Conservation (phyloP, 2,888 invertebrate genomes). For the Lepidocyrtinus sp. region DNA sequence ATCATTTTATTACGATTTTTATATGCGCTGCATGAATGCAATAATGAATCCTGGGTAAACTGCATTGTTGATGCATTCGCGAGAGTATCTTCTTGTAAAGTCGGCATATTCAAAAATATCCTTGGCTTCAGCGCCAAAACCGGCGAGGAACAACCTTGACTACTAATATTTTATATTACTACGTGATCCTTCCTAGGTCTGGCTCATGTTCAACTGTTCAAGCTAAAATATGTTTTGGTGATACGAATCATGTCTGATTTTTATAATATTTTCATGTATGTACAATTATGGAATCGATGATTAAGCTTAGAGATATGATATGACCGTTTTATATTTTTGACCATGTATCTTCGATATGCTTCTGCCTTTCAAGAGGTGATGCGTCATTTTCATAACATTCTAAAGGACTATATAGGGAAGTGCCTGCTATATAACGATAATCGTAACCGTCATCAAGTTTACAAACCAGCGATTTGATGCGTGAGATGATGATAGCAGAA, state of each 20-base stretch:
- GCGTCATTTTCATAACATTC: constrained; percentile 7
- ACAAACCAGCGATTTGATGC: not conserved
- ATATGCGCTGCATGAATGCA: no score
- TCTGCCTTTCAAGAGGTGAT: not conserved
- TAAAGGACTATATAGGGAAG: not conserved
- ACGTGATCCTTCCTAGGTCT: no score
- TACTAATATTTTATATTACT: no score
- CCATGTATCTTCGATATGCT: no score
- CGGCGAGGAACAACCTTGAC: no score
- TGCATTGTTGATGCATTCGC: no score
- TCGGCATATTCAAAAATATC: not conserved
- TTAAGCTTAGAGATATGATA: not conserved
- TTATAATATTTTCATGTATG: constrained; percentile 1
- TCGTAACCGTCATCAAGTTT: not conserved
- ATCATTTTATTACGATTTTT: no score
- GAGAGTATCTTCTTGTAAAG: no score
- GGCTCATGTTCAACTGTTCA: no score
- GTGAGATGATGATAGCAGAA: not conserved
- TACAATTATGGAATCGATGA: constrained; percentile 28
- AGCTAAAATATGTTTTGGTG: no score
- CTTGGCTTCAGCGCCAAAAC: constrained; percentile 14
- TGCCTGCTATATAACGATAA: not conserved
- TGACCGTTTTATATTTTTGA: not conserved
- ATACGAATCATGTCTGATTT: no score
- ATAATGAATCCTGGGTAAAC: no score